Evolutionary conservation across 2,113 vertebrate genomes (phyloP).

Genomic region (Rhadina sibilatrix): DNA sequence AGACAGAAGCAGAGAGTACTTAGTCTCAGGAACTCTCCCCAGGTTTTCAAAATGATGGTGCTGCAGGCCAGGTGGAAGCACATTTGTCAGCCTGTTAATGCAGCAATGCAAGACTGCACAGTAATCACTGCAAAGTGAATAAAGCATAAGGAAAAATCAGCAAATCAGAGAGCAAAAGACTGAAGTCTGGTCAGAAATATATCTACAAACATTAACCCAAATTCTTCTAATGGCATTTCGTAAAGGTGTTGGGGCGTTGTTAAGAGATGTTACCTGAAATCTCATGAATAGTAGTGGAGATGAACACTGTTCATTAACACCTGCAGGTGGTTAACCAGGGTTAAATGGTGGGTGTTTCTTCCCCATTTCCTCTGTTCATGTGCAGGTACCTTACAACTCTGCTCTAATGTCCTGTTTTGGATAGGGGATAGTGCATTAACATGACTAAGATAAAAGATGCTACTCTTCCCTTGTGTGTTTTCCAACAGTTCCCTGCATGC

Average conservation of each 20-base stretch:
- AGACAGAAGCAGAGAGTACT: background rate
- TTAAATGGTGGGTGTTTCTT: too few relatives aligned
- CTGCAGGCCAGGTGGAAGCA: background rate
- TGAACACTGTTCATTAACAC: background rate
- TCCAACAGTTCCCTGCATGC: background rate
- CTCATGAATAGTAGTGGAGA: too few relatives aligned
- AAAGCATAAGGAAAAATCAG: background rate
- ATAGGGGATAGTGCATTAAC: accelerated
- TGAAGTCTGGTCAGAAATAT: background rate
- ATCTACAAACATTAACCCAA: background rate
- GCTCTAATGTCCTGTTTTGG: background rate
- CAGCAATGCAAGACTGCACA: background rate
- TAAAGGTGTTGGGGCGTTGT: background rate
- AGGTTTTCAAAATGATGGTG: accelerated
- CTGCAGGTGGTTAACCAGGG: too few relatives aligned
- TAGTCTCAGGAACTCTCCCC: background rate
- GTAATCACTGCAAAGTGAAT: background rate
- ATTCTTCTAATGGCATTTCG: background rate
- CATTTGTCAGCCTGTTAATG: background rate
- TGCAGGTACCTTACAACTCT: too few relatives aligned
- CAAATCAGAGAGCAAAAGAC: background rate
- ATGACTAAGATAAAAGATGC: background rate
- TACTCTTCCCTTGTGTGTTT: background rate
- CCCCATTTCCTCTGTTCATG: too few relatives aligned
- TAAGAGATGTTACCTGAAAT: background rate